phyloP scores from a whole-genome alignment of 2,113 vertebrate genomes.

The Laticauda colubrina region DNA sequence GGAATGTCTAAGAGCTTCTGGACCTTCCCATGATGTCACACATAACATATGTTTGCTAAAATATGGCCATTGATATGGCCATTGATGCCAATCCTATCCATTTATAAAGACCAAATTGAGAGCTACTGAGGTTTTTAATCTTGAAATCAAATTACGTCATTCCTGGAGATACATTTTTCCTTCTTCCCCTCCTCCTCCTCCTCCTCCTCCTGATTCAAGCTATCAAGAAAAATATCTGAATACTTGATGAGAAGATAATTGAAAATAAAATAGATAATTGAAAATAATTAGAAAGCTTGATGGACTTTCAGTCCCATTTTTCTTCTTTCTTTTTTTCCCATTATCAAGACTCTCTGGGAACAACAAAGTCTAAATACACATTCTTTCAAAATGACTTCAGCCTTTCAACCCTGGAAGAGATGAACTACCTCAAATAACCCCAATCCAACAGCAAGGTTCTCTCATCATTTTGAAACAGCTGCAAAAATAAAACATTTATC shows the following conservation, averaged over 20 bases:
- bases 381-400: slow-evolving; percentile 25
- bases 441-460: not conserved
- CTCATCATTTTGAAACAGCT: not conserved
- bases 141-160: not conserved
- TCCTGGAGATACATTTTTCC: not conserved
- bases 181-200: not conserved
- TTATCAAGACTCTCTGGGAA: not conserved
- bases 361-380: not conserved
- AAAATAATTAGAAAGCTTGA: not conserved
- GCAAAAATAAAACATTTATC: not conserved
- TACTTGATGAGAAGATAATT: slow-evolving; percentile 4
- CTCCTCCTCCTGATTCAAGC: too few species aligned
- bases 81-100: not conserved
- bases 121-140: not conserved
- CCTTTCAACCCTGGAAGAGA: slow-evolving; percentile 1
- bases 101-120: not conserved
- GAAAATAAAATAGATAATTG: slow-evolving; percentile 11
- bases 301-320: not conserved
- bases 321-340: not conserved
- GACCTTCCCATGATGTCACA: not conserved
- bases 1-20: not conserved
- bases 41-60: not conserved
- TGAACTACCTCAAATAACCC: not conserved
- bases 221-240: not conserved
- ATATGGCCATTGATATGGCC: not conserved